Percentiles rank a stretch among this genome's conserved stretches.
Conservation (phyloP, 1,140 invertebrate genomes). For the Hormaphis cornu region DNA sequence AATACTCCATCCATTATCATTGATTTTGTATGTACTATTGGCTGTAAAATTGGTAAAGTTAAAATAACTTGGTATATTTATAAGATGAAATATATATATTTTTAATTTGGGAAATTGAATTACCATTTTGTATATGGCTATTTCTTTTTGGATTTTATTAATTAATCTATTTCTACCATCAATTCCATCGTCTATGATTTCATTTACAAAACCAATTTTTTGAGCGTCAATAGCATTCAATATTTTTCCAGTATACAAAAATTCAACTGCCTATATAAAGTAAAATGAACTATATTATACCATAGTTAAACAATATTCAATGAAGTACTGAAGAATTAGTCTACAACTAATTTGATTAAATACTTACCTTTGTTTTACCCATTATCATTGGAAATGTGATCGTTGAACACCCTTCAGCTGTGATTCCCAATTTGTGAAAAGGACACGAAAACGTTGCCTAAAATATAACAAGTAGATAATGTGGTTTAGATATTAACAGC, state of each 20-base stretch:
- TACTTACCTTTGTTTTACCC: conserved; percentile 59
- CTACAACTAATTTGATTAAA: background rate
- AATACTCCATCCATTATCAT: background rate
- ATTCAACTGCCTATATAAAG: conserved; percentile 6
- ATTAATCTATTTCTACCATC: background rate
- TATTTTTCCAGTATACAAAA: conserved; percentile 58
- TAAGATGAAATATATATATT: background rate
- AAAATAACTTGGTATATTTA: background rate
- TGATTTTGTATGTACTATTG: conserved; percentile 10
- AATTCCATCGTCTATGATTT: conserved; percentile 49
- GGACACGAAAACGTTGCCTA: conserved; percentile 80
- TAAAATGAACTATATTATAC: too few species aligned
- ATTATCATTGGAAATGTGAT: conserved; percentile 73
- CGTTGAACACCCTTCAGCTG: conserved; percentile 75
- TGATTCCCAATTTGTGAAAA: conserved; percentile 67
- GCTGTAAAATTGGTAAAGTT: conserved; percentile 10
- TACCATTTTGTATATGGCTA: conserved; percentile 6
- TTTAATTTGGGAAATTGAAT: background rate
- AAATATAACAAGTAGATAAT: conserved; percentile 41
- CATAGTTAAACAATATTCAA: background rate
- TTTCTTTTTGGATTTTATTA: background rate
- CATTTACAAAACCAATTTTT: conserved; percentile 59
- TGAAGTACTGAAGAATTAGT: background rate
- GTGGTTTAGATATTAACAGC: conserved; percentile 37
- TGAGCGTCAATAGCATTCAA: conserved; percentile 65